phyloP scores from a whole-genome alignment of 53 echinoderm and acorn worm species.

The Luidia sarsii region DNA sequence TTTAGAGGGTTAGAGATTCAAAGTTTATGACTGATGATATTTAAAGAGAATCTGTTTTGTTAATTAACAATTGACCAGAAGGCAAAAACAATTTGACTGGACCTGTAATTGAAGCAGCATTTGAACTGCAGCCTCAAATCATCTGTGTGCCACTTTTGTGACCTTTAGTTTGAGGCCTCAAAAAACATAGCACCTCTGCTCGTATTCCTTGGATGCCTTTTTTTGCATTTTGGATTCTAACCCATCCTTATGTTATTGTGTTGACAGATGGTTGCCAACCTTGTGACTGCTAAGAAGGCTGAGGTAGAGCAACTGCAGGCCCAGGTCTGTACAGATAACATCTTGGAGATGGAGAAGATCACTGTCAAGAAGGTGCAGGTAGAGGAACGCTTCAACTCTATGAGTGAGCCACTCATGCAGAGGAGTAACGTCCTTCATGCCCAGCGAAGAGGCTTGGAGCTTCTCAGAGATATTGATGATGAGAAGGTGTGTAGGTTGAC shows the following conservation, averaged over 20 bases:
- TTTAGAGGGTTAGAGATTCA: too few relatives aligned
- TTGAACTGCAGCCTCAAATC: too few relatives aligned
- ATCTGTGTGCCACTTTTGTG: too few relatives aligned
- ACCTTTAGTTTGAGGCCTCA: too few relatives aligned
- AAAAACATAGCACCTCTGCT: too few relatives aligned
- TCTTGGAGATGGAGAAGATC: conserved; percentile 93
- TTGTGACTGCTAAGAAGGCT: conserved; percentile 87
- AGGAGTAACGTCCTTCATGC: conserved; percentile 84
- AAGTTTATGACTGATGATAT: too few relatives aligned
- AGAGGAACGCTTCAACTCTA: conserved; percentile 79
- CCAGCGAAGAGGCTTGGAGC: conserved; percentile 81
- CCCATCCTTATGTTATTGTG: background rate
- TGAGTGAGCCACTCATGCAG: conserved; percentile 89
- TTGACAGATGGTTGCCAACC: conserved; percentile 86
- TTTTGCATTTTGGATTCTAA: background rate
- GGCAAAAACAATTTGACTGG: too few relatives aligned
- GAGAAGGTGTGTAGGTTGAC: conserved; percentile 97
- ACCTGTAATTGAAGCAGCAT: too few relatives aligned
- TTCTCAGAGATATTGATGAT: conserved; percentile 94
- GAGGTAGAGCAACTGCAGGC: conserved; percentile 89
- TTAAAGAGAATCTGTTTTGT: too few relatives aligned
- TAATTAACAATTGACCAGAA: too few relatives aligned
- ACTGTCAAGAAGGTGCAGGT: conserved; percentile 92
- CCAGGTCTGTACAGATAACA: conserved; percentile 73
- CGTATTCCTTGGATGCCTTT: too few relatives aligned